These are phyloP conservation scores for Glossosoma conforme DNA, from an alignment of 1,140 invertebrate genomes.

Conservation along the genomic window DNA sequence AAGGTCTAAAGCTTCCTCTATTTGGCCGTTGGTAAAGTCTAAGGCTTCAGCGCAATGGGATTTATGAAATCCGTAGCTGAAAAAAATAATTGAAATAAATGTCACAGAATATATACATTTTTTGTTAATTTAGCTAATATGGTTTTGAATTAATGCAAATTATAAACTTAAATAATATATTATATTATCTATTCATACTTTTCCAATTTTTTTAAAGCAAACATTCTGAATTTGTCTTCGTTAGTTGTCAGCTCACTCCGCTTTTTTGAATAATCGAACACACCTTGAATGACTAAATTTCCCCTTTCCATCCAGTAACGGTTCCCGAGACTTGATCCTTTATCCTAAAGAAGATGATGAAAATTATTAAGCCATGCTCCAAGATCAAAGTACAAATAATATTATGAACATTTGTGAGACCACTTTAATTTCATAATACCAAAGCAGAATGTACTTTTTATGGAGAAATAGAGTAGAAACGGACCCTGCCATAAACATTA, in stretches of 20 bases:
- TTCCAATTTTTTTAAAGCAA: slow-evolving; percentile 65
- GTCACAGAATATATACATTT: no score
- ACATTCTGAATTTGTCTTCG: slow-evolving; percentile 58
- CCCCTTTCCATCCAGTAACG: slow-evolving; percentile 70
- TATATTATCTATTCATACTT: slow-evolving; percentile 47
- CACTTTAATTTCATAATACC: no score
- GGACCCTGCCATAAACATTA: no score
- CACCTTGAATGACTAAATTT: slow-evolving; percentile 64
- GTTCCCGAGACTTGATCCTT: slow-evolving; percentile 58
- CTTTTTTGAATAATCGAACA: slow-evolving; percentile 58
- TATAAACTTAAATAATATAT: no score
- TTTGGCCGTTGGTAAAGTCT: slow-evolving; percentile 54
- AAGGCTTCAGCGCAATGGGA: slow-evolving; percentile 70
- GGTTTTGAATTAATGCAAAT: no score
- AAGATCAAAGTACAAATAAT: no score
- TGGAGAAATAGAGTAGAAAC: no score
- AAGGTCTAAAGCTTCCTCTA: slow-evolving; percentile 62
- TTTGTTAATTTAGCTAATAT: no score
- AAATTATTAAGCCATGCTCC: no score
- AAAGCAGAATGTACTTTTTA: no score
- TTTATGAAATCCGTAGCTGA: slow-evolving; percentile 64
- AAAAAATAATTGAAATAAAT: slow-evolving; percentile 32
- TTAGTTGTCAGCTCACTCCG: slow-evolving; percentile 48
- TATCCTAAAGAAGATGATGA: slow-evolving; percentile 49
- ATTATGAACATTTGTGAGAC: no score